phyloP scores from a whole-genome alignment of 2,113 vertebrate genomes.

The Tragelaphus scriptus region DNA sequence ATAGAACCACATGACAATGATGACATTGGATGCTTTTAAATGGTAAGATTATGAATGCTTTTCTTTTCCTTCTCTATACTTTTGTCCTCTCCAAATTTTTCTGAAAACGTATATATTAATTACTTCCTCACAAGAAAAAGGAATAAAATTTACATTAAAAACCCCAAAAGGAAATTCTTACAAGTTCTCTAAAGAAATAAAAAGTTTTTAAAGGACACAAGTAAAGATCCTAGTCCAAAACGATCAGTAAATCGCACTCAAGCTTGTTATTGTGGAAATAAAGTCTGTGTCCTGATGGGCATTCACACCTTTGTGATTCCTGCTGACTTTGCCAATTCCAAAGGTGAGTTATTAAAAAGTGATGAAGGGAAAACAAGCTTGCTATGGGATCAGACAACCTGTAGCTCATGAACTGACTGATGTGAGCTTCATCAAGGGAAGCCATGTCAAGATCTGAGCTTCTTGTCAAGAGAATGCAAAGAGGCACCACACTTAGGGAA shows the following conservation, averaged over 20 bases:
- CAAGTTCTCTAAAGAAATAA: not conserved
- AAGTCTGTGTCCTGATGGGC: not conserved
- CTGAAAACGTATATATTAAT: not conserved
- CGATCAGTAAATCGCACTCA: not conserved
- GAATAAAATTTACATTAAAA: not conserved
- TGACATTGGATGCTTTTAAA: not conserved
- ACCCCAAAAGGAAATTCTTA: not conserved
- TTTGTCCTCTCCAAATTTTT: not conserved
- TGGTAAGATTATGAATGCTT: not conserved
- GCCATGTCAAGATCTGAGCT: not conserved
- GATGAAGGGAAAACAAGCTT: not conserved
- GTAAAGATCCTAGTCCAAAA: not conserved
- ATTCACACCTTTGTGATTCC: not conserved
- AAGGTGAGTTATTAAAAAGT: not conserved
- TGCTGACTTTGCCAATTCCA: not conserved
- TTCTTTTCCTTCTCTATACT: not conserved
- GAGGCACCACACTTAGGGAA: not conserved
- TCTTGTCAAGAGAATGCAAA: not conserved
- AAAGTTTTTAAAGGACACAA: not conserved
- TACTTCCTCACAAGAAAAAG: not conserved
- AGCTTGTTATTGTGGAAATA: not conserved
- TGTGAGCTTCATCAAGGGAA: not conserved
- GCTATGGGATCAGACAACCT: not conserved
- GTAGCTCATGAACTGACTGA: not conserved
- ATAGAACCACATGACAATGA: not conserved